These are phyloP conservation scores for Odontocolon sp. DNA, from an alignment of 2,888 invertebrate genomes.

Conservation along the genomic window DNA sequence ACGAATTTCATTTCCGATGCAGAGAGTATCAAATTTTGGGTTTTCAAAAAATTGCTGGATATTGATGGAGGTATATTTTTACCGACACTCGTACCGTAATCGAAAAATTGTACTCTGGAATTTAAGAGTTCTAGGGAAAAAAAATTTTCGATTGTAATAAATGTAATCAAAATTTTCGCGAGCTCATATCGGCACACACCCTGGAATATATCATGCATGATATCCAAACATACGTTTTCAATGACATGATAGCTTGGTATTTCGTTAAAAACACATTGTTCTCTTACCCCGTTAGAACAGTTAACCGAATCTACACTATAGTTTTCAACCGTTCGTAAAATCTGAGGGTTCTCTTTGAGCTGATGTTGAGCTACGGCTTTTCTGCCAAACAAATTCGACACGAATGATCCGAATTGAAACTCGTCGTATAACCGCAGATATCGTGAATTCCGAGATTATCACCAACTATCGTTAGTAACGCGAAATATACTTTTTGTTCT, in stretches of 20 bases:
- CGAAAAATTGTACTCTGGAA: conserved; percentile 46
- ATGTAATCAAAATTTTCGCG: conserved; percentile 53
- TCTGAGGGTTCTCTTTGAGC: conserved; percentile 7
- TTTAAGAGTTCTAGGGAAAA: conserved; percentile 57
- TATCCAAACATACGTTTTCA: conserved; percentile 50
- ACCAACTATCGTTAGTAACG: conserved; percentile 24
- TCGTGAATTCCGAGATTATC: conserved; percentile 42
- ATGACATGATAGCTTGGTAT: conserved; percentile 52
- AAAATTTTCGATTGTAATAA: conserved; percentile 39
- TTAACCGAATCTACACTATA: conserved; percentile 25
- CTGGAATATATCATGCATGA: conserved; percentile 59
- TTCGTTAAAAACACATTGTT: conserved; percentile 56
- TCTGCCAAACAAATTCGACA: conserved; percentile 48
- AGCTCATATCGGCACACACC: conserved; percentile 55
- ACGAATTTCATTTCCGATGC: conserved; percentile 59
- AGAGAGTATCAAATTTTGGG: conserved; percentile 49
- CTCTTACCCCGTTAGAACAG: conserved; percentile 33
- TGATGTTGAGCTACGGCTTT: conserved; percentile 21
- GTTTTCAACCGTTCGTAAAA: conserved; percentile 23
- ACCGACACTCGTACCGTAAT: conserved; percentile 20
- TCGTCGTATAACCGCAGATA: conserved; percentile 22
- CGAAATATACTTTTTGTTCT: conserved; percentile 38
- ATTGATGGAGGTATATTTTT: conserved; percentile 47
- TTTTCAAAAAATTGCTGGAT: conserved; percentile 22
- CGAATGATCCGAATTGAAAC: conserved; percentile 39